Base-by-base conservation (phyloP, 2,113 vertebrate species). In the Ovis canadensis region DNA sequence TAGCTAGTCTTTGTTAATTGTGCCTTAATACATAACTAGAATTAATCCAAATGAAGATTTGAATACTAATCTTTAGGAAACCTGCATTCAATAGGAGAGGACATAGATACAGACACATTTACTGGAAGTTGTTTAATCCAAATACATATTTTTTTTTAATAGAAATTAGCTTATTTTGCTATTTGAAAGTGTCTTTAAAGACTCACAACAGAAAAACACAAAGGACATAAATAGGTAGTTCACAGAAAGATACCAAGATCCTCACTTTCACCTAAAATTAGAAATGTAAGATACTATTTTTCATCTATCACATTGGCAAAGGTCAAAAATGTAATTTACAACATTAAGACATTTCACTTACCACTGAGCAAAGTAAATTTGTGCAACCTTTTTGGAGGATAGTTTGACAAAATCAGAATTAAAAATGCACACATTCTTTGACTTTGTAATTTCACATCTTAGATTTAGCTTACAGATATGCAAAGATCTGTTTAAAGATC, bases 141-240 rank as follows among this genome's bases (percentile, higher is more conserved):
- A 91, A 96, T 85, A 57, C 59, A 27, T 91, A 57, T 14, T 52
- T 50, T 90, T 90, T 96, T 55, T 91, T 77, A 27, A 74, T n/a
- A 96, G 40, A 96, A 87, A 93, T 86, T 90, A 74, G 29, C 84
- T 89, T 91, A 77, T n/a, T 71, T 87, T 74, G n/a, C 21, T 80
- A 36, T 33, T 87, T 80, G 62, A 67, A 94, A 84, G 33, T 81
- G 52, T 81, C 88, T 94, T 96, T 88, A 90, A 95, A 94, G 15
- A 64, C 10, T 80, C 36, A 84, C 33, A 88, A 14, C 59, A 59
- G 36, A 82, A 96, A 77, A 94, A 90, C 25, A 33, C 33, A 89
- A 90, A 88, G 11, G 48, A 57, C 23, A 14, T 59, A 50, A 88
- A 33, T 89, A 77, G 36, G 5, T 60, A 59, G 14, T 77, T 88